Conservation (phyloP, 2,888 invertebrate genomes). For the Kryphioiulus occultus region DNA sequence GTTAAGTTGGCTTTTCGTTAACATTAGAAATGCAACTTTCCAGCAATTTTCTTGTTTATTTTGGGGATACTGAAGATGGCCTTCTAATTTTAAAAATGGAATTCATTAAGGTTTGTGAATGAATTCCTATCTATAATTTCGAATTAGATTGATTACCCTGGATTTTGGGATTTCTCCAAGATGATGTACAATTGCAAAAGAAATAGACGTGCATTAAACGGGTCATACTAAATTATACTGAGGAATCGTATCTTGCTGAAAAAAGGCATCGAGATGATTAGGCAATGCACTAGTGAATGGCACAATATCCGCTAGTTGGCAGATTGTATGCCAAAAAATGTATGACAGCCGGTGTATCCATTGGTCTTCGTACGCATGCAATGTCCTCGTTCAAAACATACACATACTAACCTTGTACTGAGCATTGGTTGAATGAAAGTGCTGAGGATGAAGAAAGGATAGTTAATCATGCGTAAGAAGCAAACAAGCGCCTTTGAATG, state of each 20-base stretch:
- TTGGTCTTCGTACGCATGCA: neutral
- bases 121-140: too few relatives aligned
- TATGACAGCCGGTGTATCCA: too few relatives aligned
- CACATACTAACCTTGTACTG: neutral
- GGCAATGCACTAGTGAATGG: neutral
- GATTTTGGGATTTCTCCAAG: neutral
- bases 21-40: too few relatives aligned
- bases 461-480: neutral
- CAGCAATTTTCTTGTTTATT: too few relatives aligned
- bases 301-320: neutral
- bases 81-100: too few relatives aligned
- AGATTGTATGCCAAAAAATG: too few relatives aligned
- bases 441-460: neutral
- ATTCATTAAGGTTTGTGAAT: too few relatives aligned
- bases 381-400: neutral
- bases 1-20: too few relatives aligned
- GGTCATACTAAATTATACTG: too few relatives aligned
- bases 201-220: too few relatives aligned
- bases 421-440: constrained; percentile 33
- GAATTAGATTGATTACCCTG: too few relatives aligned
- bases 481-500: neutral
- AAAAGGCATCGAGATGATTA: neutral
- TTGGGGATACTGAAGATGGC: too few relatives aligned
- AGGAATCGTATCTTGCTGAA: neutral
- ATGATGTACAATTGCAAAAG: neutral